Evolutionary conservation across 2,888 invertebrate species (phyloP), one percentile per base, ranked within the genome.

Genomic region (Phaedon cochleariae): DNA sequence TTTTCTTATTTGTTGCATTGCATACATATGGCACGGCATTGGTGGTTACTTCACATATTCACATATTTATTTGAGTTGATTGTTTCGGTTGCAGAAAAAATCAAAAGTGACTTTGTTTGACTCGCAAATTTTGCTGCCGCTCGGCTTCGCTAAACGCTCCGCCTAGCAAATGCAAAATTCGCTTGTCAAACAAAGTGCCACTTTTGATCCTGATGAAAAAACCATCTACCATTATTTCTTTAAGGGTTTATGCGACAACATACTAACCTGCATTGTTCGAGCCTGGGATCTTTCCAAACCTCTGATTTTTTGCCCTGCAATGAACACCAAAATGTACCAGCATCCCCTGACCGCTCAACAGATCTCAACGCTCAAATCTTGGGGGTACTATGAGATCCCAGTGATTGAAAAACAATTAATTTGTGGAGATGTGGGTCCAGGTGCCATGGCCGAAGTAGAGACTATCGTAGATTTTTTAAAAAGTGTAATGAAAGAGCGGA

Each of bases 311-410:
- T 98, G 97, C 74, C 98, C 98, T 0, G 97, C 98, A 0, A 99
- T 99, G 99, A 99, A 99, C 81, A 98, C 98, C 0, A 89, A 89
- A 77, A 99, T 99, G 98, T 98, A 94, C 90, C 87, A 94, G 57
- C 98, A 98, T 84, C 97, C 98, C 0, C 81, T 97, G 29, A 99
- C 98, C 0, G 84, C 85, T 0, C 85, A 86, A 65, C 95, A 98
- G 77, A 88, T 96, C 52, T 80, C 85, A 0, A 86, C 85, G 60
- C 85, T 99, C 20, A 89, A 89, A 73, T 86, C 87, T 20, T 95
- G 93, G 90, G 95, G 96, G n/a, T 96, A 95, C 82, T 86, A 83
- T 48, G 92, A 96, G 81, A 88, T 99, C 60, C 92, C 94, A 22
- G 93, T 93, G 26, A 90, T 97, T 70, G 88, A 89, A 67, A 98